phyloP scores from a whole-genome alignment of 2,797 vertebrate species.

The Smutsia gigantea region DNA sequence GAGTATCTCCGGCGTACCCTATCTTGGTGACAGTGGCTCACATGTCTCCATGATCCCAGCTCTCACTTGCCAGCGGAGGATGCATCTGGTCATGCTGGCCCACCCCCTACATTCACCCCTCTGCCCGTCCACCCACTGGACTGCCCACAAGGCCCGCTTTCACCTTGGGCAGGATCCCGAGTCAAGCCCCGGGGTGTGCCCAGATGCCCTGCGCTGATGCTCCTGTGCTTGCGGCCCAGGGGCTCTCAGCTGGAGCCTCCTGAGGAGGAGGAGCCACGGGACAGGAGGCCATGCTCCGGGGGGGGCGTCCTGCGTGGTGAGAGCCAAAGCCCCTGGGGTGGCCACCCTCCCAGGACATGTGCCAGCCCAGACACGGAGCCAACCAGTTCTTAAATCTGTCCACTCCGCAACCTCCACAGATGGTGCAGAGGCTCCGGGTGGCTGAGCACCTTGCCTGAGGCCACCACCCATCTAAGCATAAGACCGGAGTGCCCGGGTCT shows the following conservation, averaged over 20 bases:
- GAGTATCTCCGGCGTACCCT: accelerated
- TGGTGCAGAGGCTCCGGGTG: background rate
- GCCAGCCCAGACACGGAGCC: no score
- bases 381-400: background rate
- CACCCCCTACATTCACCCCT: no score
- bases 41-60: no score
- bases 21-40: background rate
- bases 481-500: background rate
- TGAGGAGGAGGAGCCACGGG: background rate
- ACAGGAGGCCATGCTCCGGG: background rate
- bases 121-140: background rate
- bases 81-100: background rate
- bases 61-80: background rate
- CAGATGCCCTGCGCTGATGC: no score
- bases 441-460: accelerated
- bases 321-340: background rate
- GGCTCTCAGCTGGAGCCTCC: background rate
- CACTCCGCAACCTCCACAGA: accelerated
- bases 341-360: background rate
- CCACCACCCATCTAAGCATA: background rate
- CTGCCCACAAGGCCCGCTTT: no score
- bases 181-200: background rate
- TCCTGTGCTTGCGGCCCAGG: background rate
- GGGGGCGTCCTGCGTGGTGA: no score
- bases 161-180: no score